Evolutionary conservation across 2,797 vertebrate species (phyloP).

Genomic region (Danio kyathit): DNA sequence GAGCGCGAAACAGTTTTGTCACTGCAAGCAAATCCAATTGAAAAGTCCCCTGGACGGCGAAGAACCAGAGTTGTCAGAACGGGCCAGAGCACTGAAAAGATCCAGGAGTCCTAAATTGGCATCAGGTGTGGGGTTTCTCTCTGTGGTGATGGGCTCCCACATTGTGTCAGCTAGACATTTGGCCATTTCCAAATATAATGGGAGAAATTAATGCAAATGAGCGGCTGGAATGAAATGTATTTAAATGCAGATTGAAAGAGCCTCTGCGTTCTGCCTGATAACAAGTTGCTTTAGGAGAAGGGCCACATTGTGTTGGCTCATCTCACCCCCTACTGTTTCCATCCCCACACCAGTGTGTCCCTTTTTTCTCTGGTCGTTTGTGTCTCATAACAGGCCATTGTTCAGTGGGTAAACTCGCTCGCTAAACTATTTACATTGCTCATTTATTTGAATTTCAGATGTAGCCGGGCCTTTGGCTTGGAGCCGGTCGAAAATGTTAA

Average conservation of each 20-base stretch:
- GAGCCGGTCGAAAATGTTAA: conserved; percentile 91
- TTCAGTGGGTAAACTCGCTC: conserved; percentile 97
- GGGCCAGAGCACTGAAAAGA: conserved; percentile 89
- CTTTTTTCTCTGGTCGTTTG: conserved; percentile 81
- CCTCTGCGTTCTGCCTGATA: conserved; percentile 96
- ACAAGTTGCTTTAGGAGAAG: conserved; percentile 98
- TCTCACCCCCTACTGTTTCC: conserved; percentile 83
- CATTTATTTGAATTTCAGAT: conserved; percentile 97
- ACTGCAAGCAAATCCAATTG: conserved; percentile 96
- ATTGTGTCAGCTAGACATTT: conserved; percentile 97
- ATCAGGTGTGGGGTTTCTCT: conserved; percentile 91
- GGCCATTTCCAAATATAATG: conserved; percentile 98
- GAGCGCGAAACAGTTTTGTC: conserved; percentile 94
- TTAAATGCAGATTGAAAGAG: conserved; percentile 99
- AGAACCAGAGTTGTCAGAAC: conserved; percentile 92
- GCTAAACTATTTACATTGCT: conserved; percentile 99
- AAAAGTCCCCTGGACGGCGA: conserved; percentile 90
- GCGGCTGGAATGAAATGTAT: conserved; percentile 97
- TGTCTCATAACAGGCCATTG: conserved; percentile 97
- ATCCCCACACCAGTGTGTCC: conserved; percentile 55
- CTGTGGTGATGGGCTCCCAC: conserved; percentile 89
- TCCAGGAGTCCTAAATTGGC: conserved; percentile 92
- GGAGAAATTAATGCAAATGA: conserved; percentile 99
- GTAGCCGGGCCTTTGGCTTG: conserved; percentile 82
- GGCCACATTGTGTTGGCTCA: conserved; percentile 97